Base-by-base conservation (phyloP, 1,140 invertebrate genomes). In the Ips nitidus region DNA sequence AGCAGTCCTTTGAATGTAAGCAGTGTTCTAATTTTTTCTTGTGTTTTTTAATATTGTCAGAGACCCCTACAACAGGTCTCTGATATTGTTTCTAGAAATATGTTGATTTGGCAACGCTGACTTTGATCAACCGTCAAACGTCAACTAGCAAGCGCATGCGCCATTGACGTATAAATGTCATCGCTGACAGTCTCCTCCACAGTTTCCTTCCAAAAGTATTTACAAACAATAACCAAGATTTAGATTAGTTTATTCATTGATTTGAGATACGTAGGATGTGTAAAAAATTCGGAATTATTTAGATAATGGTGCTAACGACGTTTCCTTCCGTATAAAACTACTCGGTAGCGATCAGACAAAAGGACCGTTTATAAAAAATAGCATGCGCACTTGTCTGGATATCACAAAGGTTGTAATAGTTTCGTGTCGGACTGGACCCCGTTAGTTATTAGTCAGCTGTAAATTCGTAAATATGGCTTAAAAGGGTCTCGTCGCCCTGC, bases 381-480 rank as follows among this genome's bases (percentile, higher is more conserved):
- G 67, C 67, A 69, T 69, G 67, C 67, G 67, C 67, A 69, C 67
- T 62, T 69, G 6, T 50, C 50, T 57, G 22, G 41, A 52, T 39
- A 69, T 55, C 67, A 69, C 67, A 69, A 69, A 69, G 67, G 67
- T 63, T 69, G 43, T 64, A 52, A 41, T 60, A 59, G 43, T 47
- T 62, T 69, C 53, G 39, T 36, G 41, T 39, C 41, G 37, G 22
- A 64, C 47, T 64, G 67, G 67, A 68, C 66, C 61, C 42, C 41
- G 22, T 60, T 55, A 62, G 59, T 63, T 58, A 64, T 56, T 66
- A 73, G 71, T 73, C 71, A 73, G 69, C 71, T 67, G 71, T 73
- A 70, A 68, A 52, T 70, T 72, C 42, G 60, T 58, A 66, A 70
- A 62, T 62, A 73, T 73, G 71, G 68, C 71, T 56, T 72, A 73